Base-by-base conservation (phyloP, 2,113 vertebrate genomes). In the Nipponia nippon region DNA sequence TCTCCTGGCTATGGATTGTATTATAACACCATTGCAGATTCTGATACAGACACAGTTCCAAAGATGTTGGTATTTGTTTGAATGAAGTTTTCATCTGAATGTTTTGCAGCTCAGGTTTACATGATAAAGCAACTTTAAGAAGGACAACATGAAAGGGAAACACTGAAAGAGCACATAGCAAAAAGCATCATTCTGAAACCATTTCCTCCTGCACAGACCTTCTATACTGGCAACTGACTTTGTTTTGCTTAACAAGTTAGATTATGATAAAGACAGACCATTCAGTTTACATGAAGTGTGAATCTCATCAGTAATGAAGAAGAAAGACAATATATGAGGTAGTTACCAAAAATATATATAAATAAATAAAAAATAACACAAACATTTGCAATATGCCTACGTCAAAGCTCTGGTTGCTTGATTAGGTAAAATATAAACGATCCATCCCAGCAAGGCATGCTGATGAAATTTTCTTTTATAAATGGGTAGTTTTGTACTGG, bases 61-160 rank as follows among this genome's bases (percentile, higher is more conserved):
- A 70, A 75, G 23, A 53, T 17, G 4, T 16, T 10, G 5, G 8
- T 61, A 49, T 71, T 85, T 94, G 27, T 92, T 75, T 70, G 32
- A 90, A 82, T 61, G 1, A 65, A 70, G 40, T 40, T 79, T 65
- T 88, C 70, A 53, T 76, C 65, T 85, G 56, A 38, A 53, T 62
- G 66, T 79, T 89, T 93, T 86, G 10, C 34, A 90, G 47, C 42
- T 94, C 30, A 89, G 23, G 36, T 56, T 88, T 94, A 17, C 56
- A 79, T 44, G 50, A 47, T 42, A 85, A 85, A 81, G 26, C 16
- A 66, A 10, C 30, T 9, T 40, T 36, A 56, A 61, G 22, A 49
- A 70, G 21, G 2, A 16, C 26, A 67, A 50, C 11, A 22, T 36
- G 29, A 56, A 95, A 58, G 6, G 21, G 36, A 77, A 87, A 77